Base-by-base conservation (phyloP, 2,113 vertebrate species). In the Corvus hawaiiensis region DNA sequence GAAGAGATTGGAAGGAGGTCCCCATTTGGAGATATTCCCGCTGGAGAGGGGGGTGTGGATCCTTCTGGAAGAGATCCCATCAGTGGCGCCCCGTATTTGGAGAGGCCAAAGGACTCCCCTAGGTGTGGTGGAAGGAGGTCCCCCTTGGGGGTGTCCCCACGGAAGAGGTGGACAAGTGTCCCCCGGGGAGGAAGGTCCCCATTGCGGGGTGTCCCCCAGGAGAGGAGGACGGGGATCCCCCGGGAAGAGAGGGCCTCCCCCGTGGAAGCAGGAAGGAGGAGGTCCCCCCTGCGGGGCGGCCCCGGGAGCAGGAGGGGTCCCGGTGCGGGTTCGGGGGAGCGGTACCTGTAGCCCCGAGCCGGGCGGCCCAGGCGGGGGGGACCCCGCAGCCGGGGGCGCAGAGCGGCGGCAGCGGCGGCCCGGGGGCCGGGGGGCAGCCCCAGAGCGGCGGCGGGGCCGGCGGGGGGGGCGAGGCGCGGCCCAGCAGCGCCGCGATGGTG, bases 311-410 rank as follows among this genome's bases (percentile, higher is more conserved):
- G 46, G 58, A 9, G 48, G 24, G 49, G 49, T 24, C 7, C 11
- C 24, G 48, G 30, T 0, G 76, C 32, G 30, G 75, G 37, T 4
- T 21, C 4, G 49, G 58, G n/a, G 10, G 9, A 83, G 13, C 69
- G 93, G 98, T 76, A 97, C 73, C 89, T 97, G 52, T 77, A 84
- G 94, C 9, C 95, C 94, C 16, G 91, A 96, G 93, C 72, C 98
- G 67, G 95, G 71, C 73, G 91, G 97, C 18, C 97, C 96, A 24
- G 89, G 71, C 11, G 87, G 55, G 54, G 89, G 95, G 52, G 89
- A 55, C 20, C 93, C 95, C 41, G 95, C 30, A 68, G 97, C 94
- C 89, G 93, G 84, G 18, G 22, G 48, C 3, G 41, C 83, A 48
- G n/a, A 97, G 73, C 30, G 97, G 97, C 44, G 56, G 55, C 41